Evolutionary conservation across 2,888 invertebrate genomes (phyloP).

Genomic region (Xestobium rufovillosum): DNA sequence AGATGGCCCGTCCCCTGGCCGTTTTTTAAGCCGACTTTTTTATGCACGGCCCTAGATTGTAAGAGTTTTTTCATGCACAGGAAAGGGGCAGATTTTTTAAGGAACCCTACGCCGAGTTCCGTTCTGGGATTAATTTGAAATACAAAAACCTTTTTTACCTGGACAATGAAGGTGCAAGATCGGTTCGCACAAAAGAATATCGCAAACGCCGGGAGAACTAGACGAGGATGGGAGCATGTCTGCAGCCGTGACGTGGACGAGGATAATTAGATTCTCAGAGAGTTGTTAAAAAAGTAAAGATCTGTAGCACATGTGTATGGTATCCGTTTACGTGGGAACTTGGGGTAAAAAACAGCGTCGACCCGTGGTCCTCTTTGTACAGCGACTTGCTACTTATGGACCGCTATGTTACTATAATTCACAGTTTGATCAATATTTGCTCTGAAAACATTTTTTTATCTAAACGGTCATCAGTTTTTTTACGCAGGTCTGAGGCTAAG

Average conservation of each 20-base stretch:
- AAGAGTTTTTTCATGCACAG: conserved; percentile 36
- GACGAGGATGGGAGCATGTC: conserved; percentile 23
- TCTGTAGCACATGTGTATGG: conserved; percentile 37
- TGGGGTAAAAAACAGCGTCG: conserved; percentile 33
- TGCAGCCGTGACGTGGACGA: conserved; percentile 20
- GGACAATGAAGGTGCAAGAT: conserved; percentile 42
- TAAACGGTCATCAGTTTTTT: conserved; percentile 12
- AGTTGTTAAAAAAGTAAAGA: conserved; percentile 22
- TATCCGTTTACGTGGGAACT: conserved; percentile 40
- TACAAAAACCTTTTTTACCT: conserved; percentile 38
- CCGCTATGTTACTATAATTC: conserved; percentile 34
- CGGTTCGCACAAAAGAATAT: conserved; percentile 38
- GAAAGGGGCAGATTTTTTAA: conserved; percentile 46
- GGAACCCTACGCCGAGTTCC: conserved; percentile 44
- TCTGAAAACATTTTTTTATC: conserved; percentile 17
- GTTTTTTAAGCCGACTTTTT: conserved; percentile 44
- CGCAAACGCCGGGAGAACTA: conserved; percentile 25
- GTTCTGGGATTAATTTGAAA: conserved; percentile 43
- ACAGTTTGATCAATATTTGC: conserved; percentile 41
- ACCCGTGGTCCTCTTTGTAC: conserved; percentile 20
- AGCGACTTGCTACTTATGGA: conserved; percentile 28
- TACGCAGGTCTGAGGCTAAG: conserved; percentile 18
- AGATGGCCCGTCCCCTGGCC: conserved; percentile 42
- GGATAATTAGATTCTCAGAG: conserved; percentile 26
- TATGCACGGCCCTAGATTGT: conserved; percentile 38